These are phyloP conservation scores for Ciconia stormi DNA, from an alignment of 2,113 vertebrate species.

Conservation along the genomic window DNA sequence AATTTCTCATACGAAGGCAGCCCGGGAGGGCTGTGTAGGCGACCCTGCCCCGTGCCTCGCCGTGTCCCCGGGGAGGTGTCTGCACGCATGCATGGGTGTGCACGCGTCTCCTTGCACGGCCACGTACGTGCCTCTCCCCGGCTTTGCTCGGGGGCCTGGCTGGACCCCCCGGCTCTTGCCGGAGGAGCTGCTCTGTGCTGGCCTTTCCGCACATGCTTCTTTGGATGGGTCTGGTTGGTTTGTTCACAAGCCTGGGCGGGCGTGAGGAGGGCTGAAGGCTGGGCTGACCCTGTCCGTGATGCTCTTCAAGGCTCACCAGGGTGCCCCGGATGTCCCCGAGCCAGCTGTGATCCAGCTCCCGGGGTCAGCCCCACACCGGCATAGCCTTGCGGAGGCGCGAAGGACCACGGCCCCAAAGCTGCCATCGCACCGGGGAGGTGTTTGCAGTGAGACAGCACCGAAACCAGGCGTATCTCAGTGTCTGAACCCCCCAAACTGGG, in stretches of 20 bases:
- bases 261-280: accelerated
- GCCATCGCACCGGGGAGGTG: accelerated
- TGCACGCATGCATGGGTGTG: accelerated
- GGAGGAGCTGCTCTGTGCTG: accelerated
- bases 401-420: accelerated
- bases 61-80: accelerated
- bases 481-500: accelerated
- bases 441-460: accelerated
- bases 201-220: accelerated
- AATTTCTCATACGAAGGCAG: not conserved
- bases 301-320: not conserved
- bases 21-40: not conserved
- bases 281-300: accelerated
- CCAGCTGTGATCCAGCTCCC: not conserved
- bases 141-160: accelerated
- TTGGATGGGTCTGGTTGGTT: accelerated
- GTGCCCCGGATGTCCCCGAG: accelerated
- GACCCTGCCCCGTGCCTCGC: not conserved
- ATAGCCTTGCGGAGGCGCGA: accelerated
- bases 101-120: accelerated
- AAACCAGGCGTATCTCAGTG: accelerated
- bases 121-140: accelerated
- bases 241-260: accelerated
- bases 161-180: accelerated
- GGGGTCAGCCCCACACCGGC: accelerated